These are phyloP conservation scores for Boleophthalmus pectinirostris DNA, from an alignment of 2,113 vertebrate species.

Conservation along the genomic window DNA sequence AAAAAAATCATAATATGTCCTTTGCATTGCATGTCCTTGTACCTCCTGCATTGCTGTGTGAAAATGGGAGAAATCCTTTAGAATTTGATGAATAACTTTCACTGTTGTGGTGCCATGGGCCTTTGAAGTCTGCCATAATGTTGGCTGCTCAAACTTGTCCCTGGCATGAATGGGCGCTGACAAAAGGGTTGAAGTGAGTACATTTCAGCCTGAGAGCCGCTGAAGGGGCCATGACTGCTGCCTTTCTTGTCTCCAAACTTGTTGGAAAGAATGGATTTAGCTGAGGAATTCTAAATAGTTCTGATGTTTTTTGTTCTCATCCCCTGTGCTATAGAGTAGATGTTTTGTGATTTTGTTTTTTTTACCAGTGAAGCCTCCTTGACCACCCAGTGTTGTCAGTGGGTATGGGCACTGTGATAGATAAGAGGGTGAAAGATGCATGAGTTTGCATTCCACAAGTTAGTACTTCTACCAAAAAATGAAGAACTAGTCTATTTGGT, in stretches of 20 bases:
- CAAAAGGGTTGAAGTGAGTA: constrained; percentile 59
- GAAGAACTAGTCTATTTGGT: background rate
- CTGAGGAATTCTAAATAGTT: constrained; percentile 43
- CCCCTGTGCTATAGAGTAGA: constrained; percentile 24
- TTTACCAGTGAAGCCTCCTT: constrained; percentile 16
- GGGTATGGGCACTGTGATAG: constrained; percentile 11
- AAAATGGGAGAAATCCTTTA: constrained; percentile 40
- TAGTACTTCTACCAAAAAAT: constrained; percentile 7
- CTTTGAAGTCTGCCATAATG: constrained; percentile 75
- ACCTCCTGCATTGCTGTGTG: constrained; percentile 37
- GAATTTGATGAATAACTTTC: constrained; percentile 55
- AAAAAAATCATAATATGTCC: too few species aligned
- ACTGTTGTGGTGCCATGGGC: constrained; percentile 36
- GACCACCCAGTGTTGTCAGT: constrained; percentile 40
- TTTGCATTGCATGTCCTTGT: background rate
- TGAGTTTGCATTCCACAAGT: background rate
- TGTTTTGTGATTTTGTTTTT: constrained; percentile 33
- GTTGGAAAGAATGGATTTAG: constrained; percentile 44
- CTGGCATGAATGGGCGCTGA: constrained; percentile 72
- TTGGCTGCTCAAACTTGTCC: constrained; percentile 77
- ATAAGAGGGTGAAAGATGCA: constrained; percentile 11
- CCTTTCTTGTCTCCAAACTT: constrained; percentile 32
- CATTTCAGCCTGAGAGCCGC: constrained; percentile 43
- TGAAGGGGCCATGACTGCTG: constrained; percentile 32
- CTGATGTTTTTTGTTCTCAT: constrained; percentile 20